Conservation (phyloP, 2,888 invertebrate genomes). For the Rhorus exstirpatorius region DNA sequence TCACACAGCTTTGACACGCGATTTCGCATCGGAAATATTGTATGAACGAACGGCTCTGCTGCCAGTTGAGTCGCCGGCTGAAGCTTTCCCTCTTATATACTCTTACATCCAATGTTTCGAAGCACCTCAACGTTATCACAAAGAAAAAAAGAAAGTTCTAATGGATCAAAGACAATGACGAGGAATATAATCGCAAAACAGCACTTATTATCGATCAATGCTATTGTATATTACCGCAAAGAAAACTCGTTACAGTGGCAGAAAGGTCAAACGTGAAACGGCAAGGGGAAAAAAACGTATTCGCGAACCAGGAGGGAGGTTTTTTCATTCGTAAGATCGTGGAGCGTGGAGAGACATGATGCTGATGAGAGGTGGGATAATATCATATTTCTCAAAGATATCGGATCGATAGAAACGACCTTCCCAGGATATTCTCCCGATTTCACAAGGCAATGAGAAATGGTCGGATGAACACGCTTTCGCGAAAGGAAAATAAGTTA, state of each 20-base stretch:
- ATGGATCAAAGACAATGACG: conserved; percentile 20
- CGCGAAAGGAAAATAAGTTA: neutral
- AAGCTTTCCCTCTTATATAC: conserved; percentile 1
- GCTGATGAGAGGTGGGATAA: neutral
- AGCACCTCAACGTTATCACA: conserved; percentile 53
- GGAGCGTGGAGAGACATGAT: neutral
- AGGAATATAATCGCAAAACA: neutral
- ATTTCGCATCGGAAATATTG: conserved; percentile 57
- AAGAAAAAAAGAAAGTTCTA: conserved; percentile 22
- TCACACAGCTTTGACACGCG: conserved; percentile 16
- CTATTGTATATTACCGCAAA: neutral
- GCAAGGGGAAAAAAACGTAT: conserved; percentile 1
- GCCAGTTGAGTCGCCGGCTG: conserved; percentile 2
- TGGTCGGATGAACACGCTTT: neutral
- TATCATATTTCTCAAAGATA: conserved; percentile 1
- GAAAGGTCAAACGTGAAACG: neutral
- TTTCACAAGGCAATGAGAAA: neutral
- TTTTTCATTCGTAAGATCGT: neutral
- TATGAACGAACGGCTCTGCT: conserved; percentile 18
- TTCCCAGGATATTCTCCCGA: neutral
- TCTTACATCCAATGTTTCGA: neutral
- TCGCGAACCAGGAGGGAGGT: neutral
- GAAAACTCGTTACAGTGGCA: conserved; percentile 16
- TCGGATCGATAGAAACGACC: neutral
- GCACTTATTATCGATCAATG: neutral